phyloP scores from a whole-genome alignment of 2,113 vertebrate species.

The Anthoscopus minutus region DNA sequence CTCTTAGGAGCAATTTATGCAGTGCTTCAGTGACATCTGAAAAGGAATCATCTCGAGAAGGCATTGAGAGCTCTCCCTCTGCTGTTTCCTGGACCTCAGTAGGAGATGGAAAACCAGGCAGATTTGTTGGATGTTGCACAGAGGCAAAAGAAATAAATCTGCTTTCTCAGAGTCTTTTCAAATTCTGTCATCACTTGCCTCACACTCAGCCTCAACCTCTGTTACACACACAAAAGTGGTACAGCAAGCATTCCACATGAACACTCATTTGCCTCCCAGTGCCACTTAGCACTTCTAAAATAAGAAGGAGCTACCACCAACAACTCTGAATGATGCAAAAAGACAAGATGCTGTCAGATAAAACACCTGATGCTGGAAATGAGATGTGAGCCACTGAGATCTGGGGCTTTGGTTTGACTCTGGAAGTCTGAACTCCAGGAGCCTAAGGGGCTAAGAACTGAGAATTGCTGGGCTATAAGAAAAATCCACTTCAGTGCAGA shows the following conservation, averaged over 20 bases:
- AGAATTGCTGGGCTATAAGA: neutral
- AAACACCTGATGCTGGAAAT: neutral
- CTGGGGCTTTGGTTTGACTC: neutral
- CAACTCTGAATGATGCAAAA: neutral
- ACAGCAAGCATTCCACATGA: neutral
- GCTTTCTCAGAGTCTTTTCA: neutral
- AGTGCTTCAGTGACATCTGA: neutral
- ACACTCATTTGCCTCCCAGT: neutral
- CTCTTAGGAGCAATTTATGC: neutral
- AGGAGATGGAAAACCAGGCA: neutral
- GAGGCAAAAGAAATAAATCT: neutral
- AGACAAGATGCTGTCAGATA: neutral
- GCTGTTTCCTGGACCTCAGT: neutral
- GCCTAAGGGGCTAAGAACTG: neutral
- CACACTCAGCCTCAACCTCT: neutral
- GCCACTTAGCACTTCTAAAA: neutral
- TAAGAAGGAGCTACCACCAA: neutral
- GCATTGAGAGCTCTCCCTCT: neutral
- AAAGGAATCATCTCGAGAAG: neutral
- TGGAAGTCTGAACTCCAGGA: neutral
- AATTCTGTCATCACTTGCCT: neutral
- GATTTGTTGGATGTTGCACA: neutral
- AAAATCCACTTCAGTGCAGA: neutral
- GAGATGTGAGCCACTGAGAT: neutral
- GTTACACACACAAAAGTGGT: neutral